Conservation (phyloP, 1,140 invertebrate genomes). For the Samia ricini region DNA sequence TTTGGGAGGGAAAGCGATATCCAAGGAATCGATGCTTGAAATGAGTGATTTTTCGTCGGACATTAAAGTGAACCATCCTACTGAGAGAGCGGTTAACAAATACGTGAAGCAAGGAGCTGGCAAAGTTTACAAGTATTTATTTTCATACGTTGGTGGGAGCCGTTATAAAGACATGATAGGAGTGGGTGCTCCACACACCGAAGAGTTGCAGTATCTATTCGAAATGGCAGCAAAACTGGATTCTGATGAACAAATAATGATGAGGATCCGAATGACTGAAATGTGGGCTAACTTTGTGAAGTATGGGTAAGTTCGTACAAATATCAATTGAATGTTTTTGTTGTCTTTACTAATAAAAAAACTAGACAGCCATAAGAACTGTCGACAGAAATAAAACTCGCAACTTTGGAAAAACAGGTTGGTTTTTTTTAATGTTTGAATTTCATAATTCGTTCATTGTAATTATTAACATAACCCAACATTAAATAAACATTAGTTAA, state of each 20-base stretch:
- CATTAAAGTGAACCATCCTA: slow-evolving; percentile 24
- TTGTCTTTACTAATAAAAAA: too few species aligned
- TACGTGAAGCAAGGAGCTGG: slow-evolving; percentile 15
- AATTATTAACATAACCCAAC: too few species aligned
- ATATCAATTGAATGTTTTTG: too few species aligned
- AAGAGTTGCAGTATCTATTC: slow-evolving; percentile 33
- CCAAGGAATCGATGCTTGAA: slow-evolving; percentile 17
- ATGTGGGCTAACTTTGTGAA: slow-evolving; percentile 37
- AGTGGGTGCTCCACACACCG: slow-evolving; percentile 30
- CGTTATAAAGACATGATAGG: slow-evolving; percentile 22
- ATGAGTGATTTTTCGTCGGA: slow-evolving; percentile 26
- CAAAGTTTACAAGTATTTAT: slow-evolving; percentile 31
- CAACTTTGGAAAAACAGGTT: too few species aligned
- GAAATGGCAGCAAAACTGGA: background rate
- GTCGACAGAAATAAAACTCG: too few species aligned
- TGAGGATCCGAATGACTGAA: slow-evolving; percentile 24
- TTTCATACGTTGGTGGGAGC: slow-evolving; percentile 31
- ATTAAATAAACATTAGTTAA: too few species aligned
- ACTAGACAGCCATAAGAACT: too few species aligned
- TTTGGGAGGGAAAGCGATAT: slow-evolving; percentile 21
- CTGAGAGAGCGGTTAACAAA: slow-evolving; percentile 20
- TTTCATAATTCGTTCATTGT: too few species aligned
- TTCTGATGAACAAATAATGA: slow-evolving; percentile 21
- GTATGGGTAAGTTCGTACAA: slow-evolving; percentile 25
- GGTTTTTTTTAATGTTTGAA: too few species aligned